Base-by-base conservation (phyloP, 2,888 invertebrate genomes). In the Megalurothrips usitatus region DNA sequence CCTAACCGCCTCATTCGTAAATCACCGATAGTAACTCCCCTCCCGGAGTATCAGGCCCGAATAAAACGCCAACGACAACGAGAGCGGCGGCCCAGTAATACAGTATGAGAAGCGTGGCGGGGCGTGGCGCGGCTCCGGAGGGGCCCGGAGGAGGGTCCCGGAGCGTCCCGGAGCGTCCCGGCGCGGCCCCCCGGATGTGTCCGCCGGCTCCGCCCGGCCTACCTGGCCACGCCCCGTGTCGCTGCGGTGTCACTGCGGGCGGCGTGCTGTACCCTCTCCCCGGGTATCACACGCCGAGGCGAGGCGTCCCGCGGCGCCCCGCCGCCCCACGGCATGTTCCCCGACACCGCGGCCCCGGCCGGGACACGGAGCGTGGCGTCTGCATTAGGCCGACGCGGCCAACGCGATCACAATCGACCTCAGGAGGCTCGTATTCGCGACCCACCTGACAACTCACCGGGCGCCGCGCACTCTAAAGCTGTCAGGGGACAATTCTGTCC, bases 231-330 rank as follows among this genome's bases (percentile, higher is more conserved):
- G 68, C 68, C 68, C 68, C 68, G 23, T 58, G 58, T 58, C n/a
- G n/a, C n/a, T 43, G 19, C 58, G 58, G 58, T 58, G 58, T 58
- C 58, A 58, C 58, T 14, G 58, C 14, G 68, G 26, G 68, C 68
- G 26, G 68, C 26, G 68, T 75, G 26, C 58, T 75, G 68, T 75
- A 75, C 58, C 34, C 34, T 58, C 58, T 58, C 58, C 68, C 9
- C 26, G 68, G 26, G 58, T 58, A 58, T 58, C 68, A 75, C 68
- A 26, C 26, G 68, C 23, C 68, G 68, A 0, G 68, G 68, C 23
- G 52, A 52, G 68, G 68, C 68, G 68, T 75, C 68, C 68, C 68
- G 68, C 68, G 1, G 68, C 68, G 68, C 1, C 23, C 68, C 68
- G 68, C n/a, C 23, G 68, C 23, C 23, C 23, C 68, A 4, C 23